Base-by-base conservation (phyloP, 2,113 vertebrate genomes). In the zebrafish (Danio rerio) region DNA sequence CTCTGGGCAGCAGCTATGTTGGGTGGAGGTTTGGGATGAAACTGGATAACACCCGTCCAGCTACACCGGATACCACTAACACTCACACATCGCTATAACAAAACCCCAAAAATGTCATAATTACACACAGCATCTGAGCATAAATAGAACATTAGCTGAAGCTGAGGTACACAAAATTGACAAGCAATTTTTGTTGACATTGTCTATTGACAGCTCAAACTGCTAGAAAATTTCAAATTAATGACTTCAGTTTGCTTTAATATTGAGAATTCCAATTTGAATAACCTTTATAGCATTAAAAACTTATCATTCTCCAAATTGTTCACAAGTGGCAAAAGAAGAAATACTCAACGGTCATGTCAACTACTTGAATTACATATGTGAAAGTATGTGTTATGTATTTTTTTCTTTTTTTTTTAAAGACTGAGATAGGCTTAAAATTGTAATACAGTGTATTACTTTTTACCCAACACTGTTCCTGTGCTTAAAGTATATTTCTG, bases 1-100 rank as follows among this genome's bases (percentile, higher is more conserved):
- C 91, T 91, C 85, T 83, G 80, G 74, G 84, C 87, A 86, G 85
- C 91, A 92, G 90, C 73, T 82, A 84, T 78, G 8, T 63, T 76
- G 83, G 42, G 78, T 69, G 81, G 75, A 80, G 72, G 59, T 84
- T 63, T 21, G 53, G 58, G 59, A 65, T 76, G 71, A 61, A 21
- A 81, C 61, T 18, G 18, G 52, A 15, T 75, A 80, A 84, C 80
- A 52, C 61, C 69, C 78, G 70, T 79, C 70, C 53, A 68, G 52
- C n/a, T 18, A 66, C 11, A 70, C 63, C 42, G 12, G 70, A 81
- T 70, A 55, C 81, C 55, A 13, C 61, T 15, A 52, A 12, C 82
- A 61, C 65, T 76, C 65, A 83, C 53, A 77, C 8, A 43, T 21
- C 53, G 47, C 20, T 56, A 49, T 69, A 56, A 83, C 47, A 50